Conservation (phyloP, 2,113 vertebrate species). For the Phylloscopus trochilus region DNA sequence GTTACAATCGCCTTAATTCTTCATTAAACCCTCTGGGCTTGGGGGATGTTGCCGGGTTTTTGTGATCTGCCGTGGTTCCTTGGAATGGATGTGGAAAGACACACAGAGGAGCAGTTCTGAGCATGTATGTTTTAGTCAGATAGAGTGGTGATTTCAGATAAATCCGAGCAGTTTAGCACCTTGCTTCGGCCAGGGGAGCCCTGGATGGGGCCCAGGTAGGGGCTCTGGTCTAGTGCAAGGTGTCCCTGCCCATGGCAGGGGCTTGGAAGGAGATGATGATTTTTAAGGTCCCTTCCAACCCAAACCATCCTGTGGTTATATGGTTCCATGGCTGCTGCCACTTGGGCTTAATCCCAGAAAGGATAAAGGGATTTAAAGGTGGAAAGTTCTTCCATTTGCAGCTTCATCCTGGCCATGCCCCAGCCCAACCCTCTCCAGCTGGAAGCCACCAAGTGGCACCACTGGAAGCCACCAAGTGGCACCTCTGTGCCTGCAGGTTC, state of each 20-base stretch:
- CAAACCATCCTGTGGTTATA: too few species aligned
- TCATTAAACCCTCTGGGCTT: slow-evolving; percentile 70
- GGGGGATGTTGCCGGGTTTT: slow-evolving; percentile 50
- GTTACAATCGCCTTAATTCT: slow-evolving; percentile 70
- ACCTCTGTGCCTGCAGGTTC: background rate
- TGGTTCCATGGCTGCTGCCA: background rate
- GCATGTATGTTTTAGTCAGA: slow-evolving; percentile 41
- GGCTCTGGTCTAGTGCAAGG: background rate
- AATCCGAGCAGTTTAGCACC: slow-evolving; percentile 24
- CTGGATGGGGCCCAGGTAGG: background rate
- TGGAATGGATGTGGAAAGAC: slow-evolving; percentile 42
- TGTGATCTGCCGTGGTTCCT: slow-evolving; percentile 43
- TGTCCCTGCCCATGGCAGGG: background rate
- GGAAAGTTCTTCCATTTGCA: background rate
- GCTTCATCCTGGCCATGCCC: background rate
- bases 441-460: background rate
- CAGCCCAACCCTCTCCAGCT: background rate
- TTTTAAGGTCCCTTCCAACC: background rate
- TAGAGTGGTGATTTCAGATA: slow-evolving; percentile 3
- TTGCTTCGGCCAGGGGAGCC: background rate
- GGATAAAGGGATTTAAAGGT: background rate
- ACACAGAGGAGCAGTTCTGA: slow-evolving; percentile 57
- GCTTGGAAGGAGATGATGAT: background rate
- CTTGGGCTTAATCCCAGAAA: background rate
- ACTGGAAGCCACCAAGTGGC: background rate